phyloP scores from a whole-genome alignment of 2,797 vertebrate species.

The Columba guinea region DNA sequence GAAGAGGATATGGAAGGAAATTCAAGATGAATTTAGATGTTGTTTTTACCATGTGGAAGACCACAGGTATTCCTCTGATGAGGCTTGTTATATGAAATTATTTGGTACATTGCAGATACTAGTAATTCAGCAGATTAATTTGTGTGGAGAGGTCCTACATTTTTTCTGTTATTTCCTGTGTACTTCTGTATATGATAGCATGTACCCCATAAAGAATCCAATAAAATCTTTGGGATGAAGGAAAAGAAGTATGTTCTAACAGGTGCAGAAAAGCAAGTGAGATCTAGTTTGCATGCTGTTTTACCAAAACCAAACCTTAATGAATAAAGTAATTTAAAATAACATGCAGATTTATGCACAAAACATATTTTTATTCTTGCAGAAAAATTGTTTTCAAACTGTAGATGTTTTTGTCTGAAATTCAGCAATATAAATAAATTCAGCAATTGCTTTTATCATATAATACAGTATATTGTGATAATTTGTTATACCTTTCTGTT shows the following conservation, averaged over 20 bases:
- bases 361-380: neutral
- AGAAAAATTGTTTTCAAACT: neutral
- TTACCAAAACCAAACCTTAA: neutral
- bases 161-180: neutral
- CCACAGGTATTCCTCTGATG: neutral
- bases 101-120: neutral
- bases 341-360: neutral
- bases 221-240: neutral
- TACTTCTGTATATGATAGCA: neutral
- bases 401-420: neutral
- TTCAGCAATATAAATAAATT: neutral
- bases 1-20: neutral
- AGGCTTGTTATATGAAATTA: neutral
- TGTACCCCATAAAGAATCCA: neutral
- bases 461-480: neutral
- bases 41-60: neutral
- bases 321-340: neutral
- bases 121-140: neutral
- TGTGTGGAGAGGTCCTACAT: neutral
- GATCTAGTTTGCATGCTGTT: neutral
- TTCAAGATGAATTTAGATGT: neutral
- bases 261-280: neutral
- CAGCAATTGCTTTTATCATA: neutral
- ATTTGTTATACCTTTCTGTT: slow-evolving; percentile 62
- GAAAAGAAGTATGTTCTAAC: neutral